Percentiles rank a stretch among this genome's conserved stretches.
Conservation (phyloP, 2,797 vertebrate species). For the Gobionotothen gibberifrons region DNA sequence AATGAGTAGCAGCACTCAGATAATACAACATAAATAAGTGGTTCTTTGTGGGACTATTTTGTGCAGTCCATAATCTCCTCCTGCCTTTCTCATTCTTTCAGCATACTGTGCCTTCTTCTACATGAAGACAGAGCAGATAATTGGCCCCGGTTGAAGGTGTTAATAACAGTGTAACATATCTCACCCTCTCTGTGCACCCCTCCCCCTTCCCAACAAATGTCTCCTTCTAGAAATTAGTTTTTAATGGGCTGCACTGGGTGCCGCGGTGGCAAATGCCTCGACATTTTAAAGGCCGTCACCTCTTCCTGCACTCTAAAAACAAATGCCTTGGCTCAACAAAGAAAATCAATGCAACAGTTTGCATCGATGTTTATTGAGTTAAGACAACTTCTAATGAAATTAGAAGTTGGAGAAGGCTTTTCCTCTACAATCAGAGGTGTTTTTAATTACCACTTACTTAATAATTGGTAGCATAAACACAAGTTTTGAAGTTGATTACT, state of each 20-base stretch:
- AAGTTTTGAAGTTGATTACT: too few species aligned
- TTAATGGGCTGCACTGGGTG: conserved; percentile 29
- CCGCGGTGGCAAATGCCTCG: neutral
- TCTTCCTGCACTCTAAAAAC: too few species aligned
- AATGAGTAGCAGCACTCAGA: conserved; percentile 1
- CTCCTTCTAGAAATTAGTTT: conserved; percentile 44
- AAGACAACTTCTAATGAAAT: too few species aligned
- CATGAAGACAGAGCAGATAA: conserved; percentile 31
- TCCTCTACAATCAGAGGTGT: too few species aligned
- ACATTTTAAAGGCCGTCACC: conserved; percentile 22
- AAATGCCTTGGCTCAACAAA: too few species aligned
- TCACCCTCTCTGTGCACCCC: neutral
- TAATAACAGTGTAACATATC: conserved; percentile 38
- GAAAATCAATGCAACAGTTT: too few species aligned
- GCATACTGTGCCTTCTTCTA: neutral
- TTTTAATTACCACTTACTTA: too few species aligned
- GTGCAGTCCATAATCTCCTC: conserved; percentile 1
- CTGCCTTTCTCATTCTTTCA: neutral
- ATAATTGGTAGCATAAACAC: too few species aligned
- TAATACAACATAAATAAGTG: neutral
- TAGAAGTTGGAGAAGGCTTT: too few species aligned
- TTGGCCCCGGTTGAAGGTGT: conserved; percentile 24
- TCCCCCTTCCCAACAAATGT: conserved; percentile 8
- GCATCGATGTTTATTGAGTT: too few species aligned
- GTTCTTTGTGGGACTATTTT: conserved; percentile 1